Evolutionary conservation across 2,888 invertebrate species (phyloP).

Genomic region (Onthophagus sagittarius): DNA sequence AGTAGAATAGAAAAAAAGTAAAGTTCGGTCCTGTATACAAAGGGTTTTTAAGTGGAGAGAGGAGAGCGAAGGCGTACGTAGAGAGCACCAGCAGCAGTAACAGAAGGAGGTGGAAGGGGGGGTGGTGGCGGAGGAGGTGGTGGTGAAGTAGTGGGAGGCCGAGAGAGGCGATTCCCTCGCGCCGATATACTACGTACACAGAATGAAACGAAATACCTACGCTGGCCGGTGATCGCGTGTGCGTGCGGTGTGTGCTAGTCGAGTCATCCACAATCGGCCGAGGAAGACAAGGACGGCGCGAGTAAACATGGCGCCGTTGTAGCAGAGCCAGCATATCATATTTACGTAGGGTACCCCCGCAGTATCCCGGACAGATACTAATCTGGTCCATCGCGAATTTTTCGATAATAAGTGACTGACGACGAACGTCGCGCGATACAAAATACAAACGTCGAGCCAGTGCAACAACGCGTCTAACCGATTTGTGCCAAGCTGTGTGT

Average conservation of each 20-base stretch:
- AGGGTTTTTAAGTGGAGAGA: constrained; percentile 3
- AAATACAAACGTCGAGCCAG: constrained; percentile 1
- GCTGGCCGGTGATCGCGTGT: constrained; percentile 29
- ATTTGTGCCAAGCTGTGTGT: neutral
- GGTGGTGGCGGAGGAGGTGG: constrained; percentile 32
- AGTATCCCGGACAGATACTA: constrained; percentile 36
- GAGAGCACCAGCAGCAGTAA: constrained; percentile 27
- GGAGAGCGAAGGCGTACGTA: constrained; percentile 1
- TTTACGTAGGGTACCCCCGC: constrained; percentile 42
- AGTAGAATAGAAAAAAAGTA: neutral
- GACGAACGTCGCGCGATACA: neutral
- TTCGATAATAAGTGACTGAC: constrained; percentile 2
- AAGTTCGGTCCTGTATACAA: neutral
- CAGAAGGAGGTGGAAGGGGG: constrained; percentile 39
- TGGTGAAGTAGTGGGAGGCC: constrained; percentile 28
- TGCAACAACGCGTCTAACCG: constrained; percentile 3
- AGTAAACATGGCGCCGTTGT: constrained; percentile 51
- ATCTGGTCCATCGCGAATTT: constrained; percentile 26
- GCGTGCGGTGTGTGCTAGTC: constrained; percentile 28
- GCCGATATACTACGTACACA: constrained; percentile 13
- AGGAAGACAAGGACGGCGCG: constrained; percentile 41
- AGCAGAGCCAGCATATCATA: constrained; percentile 47
- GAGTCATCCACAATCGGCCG: constrained; percentile 34
- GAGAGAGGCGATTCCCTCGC: constrained; percentile 29
- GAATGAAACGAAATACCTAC: constrained; percentile 42